These are phyloP conservation scores for Ormyrus nitidulus DNA, from an alignment of 2,888 invertebrate species.

Conservation along the genomic window DNA sequence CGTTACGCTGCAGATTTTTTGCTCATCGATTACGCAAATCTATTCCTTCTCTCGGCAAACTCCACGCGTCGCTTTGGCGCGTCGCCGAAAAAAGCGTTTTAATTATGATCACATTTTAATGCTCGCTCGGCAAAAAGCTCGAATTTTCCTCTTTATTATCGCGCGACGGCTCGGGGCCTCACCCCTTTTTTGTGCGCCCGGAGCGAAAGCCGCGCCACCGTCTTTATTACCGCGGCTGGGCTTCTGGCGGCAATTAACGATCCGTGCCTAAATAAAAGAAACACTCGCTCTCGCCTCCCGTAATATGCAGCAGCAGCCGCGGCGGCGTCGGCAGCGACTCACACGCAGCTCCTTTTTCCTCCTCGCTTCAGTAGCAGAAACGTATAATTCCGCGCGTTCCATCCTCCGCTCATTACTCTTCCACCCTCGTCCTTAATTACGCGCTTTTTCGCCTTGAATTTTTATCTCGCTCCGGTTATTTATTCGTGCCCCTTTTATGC, in stretches of 20 bases:
- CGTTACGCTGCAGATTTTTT: neutral
- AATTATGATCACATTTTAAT: slow-evolving; percentile 47
- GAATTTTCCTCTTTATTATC: slow-evolving; percentile 43
- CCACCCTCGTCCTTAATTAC: slow-evolving; percentile 34
- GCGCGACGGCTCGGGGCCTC: neutral
- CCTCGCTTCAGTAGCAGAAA: slow-evolving; percentile 42
- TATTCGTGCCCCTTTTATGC: neutral
- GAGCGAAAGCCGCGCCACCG: slow-evolving; percentile 8
- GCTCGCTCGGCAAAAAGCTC: neutral
- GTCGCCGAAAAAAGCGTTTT: neutral
- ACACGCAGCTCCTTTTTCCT: neutral
- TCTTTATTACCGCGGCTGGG: slow-evolving; percentile 58
- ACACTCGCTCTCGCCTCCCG: slow-evolving; percentile 11
- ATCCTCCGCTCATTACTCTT: slow-evolving; percentile 37
- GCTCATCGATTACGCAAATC: neutral
- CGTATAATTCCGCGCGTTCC: slow-evolving; percentile 39
- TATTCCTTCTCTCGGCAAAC: neutral
- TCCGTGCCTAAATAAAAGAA: slow-evolving; percentile 60
- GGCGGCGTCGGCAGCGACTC: no score
- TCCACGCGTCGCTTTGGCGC: no score
- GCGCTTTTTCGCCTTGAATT: slow-evolving; percentile 20
- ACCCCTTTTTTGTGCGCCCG: slow-evolving; percentile 30
- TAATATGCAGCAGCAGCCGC: slow-evolving; percentile 10
- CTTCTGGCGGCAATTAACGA: slow-evolving; percentile 62
- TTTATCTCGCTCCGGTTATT: neutral